A percentile compares a stretch with the other conserved stretches of the same genome.
Evolutionary conservation across 2,797 vertebrate genomes (phyloP).

Genomic region (Smutsia temminckii): DNA sequence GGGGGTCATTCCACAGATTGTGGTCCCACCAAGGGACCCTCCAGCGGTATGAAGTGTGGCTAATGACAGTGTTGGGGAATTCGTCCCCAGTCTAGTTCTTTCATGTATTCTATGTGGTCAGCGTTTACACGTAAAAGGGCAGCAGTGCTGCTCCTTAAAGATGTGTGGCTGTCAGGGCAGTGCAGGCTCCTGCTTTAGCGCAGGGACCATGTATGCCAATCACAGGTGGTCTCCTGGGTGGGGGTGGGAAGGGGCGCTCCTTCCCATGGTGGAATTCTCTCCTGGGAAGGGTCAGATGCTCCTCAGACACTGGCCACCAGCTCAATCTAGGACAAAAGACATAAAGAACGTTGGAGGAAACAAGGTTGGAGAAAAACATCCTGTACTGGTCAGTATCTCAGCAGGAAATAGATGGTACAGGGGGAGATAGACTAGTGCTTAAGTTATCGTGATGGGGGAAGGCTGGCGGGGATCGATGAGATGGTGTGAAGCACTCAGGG

Average conservation of each 20-base stretch:
- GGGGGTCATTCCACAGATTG: not conserved
- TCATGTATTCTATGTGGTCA: rapidly evolving
- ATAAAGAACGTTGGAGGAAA: not conserved
- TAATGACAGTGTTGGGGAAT: rapidly evolving
- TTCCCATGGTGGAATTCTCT: not conserved
- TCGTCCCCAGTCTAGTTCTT: not conserved
- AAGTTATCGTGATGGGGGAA: too few species aligned
- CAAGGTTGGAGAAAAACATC: not conserved
- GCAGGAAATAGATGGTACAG: too few species aligned
- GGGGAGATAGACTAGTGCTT: too few species aligned
- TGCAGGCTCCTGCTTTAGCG: not conserved
- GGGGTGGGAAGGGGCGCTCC: not conserved
- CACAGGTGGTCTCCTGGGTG: rapidly evolving
- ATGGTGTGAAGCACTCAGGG: too few species aligned
- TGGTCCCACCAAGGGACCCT: too few species aligned
- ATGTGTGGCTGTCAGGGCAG: not conserved
- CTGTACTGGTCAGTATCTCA: too few species aligned
- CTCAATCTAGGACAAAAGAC: too few species aligned
- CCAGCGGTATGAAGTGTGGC: too few species aligned
- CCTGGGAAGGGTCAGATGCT: not conserved
- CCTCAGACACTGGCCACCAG: not conserved
- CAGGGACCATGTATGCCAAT: rapidly evolving
- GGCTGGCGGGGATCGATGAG: too few species aligned
- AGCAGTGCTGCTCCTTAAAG: rapidly evolving
- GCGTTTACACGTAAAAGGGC: not conserved